Base-by-base conservation (phyloP, 2,113 vertebrate genomes). In the Eubucco bourcierii region DNA sequence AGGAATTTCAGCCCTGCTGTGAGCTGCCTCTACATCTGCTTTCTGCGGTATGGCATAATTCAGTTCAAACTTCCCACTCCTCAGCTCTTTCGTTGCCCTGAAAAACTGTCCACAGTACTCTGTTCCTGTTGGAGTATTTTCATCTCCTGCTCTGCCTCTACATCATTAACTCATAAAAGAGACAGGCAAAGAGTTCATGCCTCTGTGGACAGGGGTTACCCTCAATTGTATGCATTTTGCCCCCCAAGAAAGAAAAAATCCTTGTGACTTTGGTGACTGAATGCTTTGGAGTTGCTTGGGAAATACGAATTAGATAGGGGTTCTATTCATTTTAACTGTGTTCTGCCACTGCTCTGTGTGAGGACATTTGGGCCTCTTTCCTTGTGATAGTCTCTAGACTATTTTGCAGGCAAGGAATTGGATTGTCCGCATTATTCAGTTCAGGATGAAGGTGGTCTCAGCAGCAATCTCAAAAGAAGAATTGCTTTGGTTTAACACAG, bases 191-290 rank as follows among this genome's bases (percentile, higher is more conserved):
- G 24, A 6, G 15, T 23, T 6, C 8, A 16, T 33, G 23, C 7
- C 27, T 61, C 39, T 46, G 24, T 29, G 20, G n/a, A 21, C 12
- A 53, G 2, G 1, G 8, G 7, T 55, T 27, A 80, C 9, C 33
- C 31, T 76, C 37, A 33, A 7, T 11, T 15, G 10, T 1, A 5
- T 1, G 4, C 3, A 25, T 7, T 34, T 16, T 2, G 15, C 23
- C 15, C 3, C 4, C 4, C 9, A 47, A 47, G 20, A 21, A 47
- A 47, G 24, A 1, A 24, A 58, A 58, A 73, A 44, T 25, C 7
- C 17, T 5, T 15, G 7, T 55, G 13, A 37, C 20, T 65, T 77
- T 41, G 24, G 16, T 50, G 47, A 27, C 24, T 74, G 31, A 77
- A 59, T 31, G 18, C 20, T 74, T 83, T 70, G 9, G 7, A 10